Base-by-base conservation (phyloP, 2,113 vertebrate genomes). In the Coracopsis vasa region DNA sequence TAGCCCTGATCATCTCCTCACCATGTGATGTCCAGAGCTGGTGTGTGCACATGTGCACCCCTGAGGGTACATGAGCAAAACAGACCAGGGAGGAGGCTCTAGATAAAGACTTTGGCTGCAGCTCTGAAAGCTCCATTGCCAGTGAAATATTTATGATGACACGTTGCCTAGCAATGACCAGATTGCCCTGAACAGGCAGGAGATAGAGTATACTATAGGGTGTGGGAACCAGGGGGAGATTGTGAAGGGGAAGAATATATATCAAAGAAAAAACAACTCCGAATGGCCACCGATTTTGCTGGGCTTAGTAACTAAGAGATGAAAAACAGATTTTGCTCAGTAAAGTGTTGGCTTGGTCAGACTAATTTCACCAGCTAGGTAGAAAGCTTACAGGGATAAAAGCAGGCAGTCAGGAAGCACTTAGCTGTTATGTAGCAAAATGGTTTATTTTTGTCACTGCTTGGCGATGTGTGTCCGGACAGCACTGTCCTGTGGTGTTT, bases 101-200 rank as follows among this genome's bases (percentile, higher is more conserved):
- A 54, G 81, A 84, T 60, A 56, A 84, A 89, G 81, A 62, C 78
- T 94, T 96, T 90, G 96, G 73, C 80, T 3, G 11, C 70, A 67
- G 80, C 73, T 83, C 86, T 91, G 88, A 95, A 70, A 15, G 21
- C 91, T 93, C 84, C 79, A 97, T 86, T 88, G 56, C 82, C 2
- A 4, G 96, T 98, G 97, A 95, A 97, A 98, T 97, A 98, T 98
- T 97, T 97, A 97, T 98, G 95, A 95, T 95, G 95, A 95, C 86
- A 92, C 13, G 97, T 98, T 98, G 98, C 97, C 88, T 98, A 98
- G 98, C 97, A 97, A 98, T 98, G 95, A 97, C 95, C 92, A 85
- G 92, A 81, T 92, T 94, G 86, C 95, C 94, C 93, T 96, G 95
- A 90, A 72, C 53, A 90, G 58, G 48, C 80, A 80, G 48, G 72